Percentiles rank a stretch among this genome's conserved stretches.
phyloP scores from a whole-genome alignment of 2,113 vertebrate species.

The Misgurnus mizolepis region DNA sequence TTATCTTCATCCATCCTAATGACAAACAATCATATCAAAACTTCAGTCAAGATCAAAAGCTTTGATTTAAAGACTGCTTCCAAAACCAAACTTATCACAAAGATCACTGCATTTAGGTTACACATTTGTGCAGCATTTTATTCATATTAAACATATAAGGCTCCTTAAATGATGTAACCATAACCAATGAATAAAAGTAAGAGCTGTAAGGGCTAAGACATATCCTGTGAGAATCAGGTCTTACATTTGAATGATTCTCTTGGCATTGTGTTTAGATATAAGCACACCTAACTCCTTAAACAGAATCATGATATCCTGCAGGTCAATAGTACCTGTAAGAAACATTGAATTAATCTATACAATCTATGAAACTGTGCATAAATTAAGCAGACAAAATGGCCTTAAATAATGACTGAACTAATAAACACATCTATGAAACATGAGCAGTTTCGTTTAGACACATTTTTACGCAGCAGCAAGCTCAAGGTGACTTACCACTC shows the following conservation, averaged over 20 bases:
- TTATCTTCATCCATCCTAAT: slow-evolving; percentile 74
- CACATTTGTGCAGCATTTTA: too few species aligned
- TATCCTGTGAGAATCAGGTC: slow-evolving; percentile 35
- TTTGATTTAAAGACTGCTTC: too few species aligned
- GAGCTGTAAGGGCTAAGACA: background rate
- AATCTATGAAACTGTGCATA: background rate
- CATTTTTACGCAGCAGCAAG: too few species aligned
- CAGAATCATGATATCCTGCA: slow-evolving; percentile 74
- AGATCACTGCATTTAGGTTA: too few species aligned
- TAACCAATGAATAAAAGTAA: too few species aligned
- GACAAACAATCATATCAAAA: slow-evolving; percentile 8
- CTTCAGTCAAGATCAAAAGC: too few species aligned
- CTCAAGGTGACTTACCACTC: slow-evolving; percentile 57
- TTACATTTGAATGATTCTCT: slow-evolving; percentile 79
- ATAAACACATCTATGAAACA: too few species aligned
- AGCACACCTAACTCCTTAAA: slow-evolving; percentile 77
- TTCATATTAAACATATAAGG: too few species aligned
- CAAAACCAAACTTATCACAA: too few species aligned
- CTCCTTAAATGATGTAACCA: too few species aligned
- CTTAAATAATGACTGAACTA: background rate
- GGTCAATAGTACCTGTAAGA: slow-evolving; percentile 71
- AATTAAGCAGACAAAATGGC: background rate
- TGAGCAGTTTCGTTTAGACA: background rate
- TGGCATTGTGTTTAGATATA: slow-evolving; percentile 74
- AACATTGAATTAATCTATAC: slow-evolving; percentile 61